Percentiles rank a stretch among this genome's conserved stretches.
Conservation (phyloP, 2,888 invertebrate species). For the Pandemis corylana region DNA sequence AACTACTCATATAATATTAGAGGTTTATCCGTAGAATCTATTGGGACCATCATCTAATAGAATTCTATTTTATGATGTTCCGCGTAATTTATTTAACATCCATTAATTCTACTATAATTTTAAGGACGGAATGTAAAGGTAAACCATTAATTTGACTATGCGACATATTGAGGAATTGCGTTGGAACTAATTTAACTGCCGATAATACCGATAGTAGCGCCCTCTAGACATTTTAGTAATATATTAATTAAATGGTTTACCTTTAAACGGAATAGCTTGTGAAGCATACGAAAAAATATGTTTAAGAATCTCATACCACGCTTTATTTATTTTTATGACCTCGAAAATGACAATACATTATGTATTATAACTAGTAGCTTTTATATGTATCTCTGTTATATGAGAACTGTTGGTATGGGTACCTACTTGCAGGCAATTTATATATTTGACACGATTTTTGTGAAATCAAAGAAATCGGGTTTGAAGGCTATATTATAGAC, state of each 20-base stretch:
- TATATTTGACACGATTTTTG: not conserved
- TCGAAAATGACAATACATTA: slow-evolving; percentile 53
- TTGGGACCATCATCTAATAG: slow-evolving; percentile 26
- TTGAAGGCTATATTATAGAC: no score
- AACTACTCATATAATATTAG: not conserved
- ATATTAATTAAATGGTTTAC: no score
- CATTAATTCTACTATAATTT: not conserved
- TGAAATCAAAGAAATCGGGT: no score
- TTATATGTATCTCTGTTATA: slow-evolving; percentile 47
- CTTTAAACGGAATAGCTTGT: not conserved
- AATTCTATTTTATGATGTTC: not conserved
- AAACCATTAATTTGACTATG: no score
- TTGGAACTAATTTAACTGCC: no score
- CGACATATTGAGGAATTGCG: no score
- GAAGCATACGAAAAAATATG: slow-evolving; percentile 4
- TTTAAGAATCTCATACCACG: slow-evolving; percentile 29
- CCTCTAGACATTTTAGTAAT: no score
- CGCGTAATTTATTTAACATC: not conserved
- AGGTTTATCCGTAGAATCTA: slow-evolving; percentile 13
- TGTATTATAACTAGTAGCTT: slow-evolving; percentile 48
- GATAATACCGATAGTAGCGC: no score
- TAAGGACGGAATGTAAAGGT: not conserved
- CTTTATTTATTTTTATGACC: slow-evolving; percentile 43
- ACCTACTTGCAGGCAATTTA: slow-evolving; percentile 16
- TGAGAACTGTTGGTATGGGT: slow-evolving; percentile 29